Conservation (phyloP, 2,888 invertebrate genomes). For the Tetragonisca angustula region DNA sequence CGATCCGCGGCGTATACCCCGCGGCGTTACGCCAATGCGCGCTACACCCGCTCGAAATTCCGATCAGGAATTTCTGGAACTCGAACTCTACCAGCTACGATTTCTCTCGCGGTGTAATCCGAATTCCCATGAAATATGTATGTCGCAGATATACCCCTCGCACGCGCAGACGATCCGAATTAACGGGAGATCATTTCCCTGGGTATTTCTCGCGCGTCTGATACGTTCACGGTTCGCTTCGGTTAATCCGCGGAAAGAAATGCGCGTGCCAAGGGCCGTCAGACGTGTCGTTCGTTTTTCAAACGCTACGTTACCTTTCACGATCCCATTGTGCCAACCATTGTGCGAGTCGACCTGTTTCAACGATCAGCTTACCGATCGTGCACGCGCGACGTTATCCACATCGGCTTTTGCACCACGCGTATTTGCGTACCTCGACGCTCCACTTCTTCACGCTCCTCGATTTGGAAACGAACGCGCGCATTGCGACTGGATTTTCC, state of each 20-base stretch:
- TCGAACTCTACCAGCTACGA: constrained; percentile 50
- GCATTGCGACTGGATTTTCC: background rate
- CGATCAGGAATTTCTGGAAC: constrained; percentile 66
- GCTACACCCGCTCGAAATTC: constrained; percentile 62
- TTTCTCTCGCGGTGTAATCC: constrained; percentile 66
- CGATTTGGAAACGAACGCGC: background rate
- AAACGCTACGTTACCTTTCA: background rate
- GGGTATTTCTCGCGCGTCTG: constrained; percentile 31
- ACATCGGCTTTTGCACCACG: background rate
- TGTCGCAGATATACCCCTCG: constrained; percentile 44
- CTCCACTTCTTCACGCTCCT: background rate
- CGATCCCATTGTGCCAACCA: background rate
- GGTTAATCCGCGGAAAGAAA: constrained; percentile 19
- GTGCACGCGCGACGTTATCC: background rate
- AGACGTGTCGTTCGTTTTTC: background rate
- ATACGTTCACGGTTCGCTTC: constrained; percentile 19
- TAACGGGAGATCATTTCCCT: constrained; percentile 63
- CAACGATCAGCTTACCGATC: background rate
- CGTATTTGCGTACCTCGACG: background rate
- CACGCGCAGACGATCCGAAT: constrained; percentile 63
- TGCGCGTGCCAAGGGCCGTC: background rate
- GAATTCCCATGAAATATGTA: constrained; percentile 65
- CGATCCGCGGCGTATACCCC: constrained; percentile 2
- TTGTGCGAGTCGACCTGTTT: background rate
- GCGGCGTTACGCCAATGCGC: constrained; percentile 57